phyloP scores from a whole-genome alignment of 2,113 vertebrate species.

The Pionites leucogaster region DNA sequence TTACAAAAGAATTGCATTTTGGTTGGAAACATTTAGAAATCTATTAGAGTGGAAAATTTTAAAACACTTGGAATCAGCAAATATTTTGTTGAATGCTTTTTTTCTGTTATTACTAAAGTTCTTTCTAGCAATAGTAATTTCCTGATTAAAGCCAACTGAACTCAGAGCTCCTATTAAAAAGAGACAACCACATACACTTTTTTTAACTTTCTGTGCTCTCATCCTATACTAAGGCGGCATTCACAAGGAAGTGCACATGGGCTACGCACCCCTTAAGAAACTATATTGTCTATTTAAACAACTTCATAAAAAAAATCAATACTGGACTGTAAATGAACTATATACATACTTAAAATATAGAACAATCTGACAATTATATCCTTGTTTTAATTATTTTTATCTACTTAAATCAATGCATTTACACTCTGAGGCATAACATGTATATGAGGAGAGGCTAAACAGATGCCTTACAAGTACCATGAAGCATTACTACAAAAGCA shows the following conservation, averaged over 20 bases:
- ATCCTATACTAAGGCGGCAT: not conserved
- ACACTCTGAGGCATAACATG: rapidly evolving
- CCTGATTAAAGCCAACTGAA: not conserved
- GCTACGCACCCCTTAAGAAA: not conserved
- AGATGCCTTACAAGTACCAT: not conserved
- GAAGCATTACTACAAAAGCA: rapidly evolving
- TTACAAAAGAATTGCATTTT: not conserved
- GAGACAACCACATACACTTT: not conserved
- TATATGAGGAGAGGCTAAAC: not conserved
- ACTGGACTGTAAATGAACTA: not conserved
- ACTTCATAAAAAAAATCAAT: not conserved
- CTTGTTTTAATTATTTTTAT: not conserved
- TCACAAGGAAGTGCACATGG: not conserved
- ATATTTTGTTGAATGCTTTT: not conserved
- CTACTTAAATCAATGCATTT: not conserved
- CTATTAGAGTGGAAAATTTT: not conserved
- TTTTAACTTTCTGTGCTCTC: not conserved
- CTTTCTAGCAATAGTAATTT: not conserved
- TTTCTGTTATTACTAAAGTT: not conserved
- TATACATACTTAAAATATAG: not conserved
- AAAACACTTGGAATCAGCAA: not conserved
- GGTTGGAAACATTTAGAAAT: not conserved
- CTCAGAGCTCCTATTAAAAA: not conserved
- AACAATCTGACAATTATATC: not conserved
- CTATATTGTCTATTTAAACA: not conserved